Conservation (phyloP, 1,140 invertebrate genomes). For the Wasmannia auropunctata region DNA sequence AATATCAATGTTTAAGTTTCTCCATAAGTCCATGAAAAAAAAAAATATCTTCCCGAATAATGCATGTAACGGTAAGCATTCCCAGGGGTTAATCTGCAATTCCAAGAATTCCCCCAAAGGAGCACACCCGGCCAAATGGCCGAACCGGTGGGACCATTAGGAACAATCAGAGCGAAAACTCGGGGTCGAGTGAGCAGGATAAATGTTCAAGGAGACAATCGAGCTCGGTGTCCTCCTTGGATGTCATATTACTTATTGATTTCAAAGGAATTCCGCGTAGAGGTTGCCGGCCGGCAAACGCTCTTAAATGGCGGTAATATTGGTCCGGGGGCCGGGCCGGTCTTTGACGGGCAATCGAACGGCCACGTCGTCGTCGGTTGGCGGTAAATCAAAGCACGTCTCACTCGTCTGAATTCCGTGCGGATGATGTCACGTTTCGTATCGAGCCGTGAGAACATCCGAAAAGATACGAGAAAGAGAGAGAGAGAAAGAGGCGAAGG, state of each 20-base stretch:
- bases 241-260: slow-evolving; percentile 76
- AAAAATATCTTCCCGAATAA: not conserved
- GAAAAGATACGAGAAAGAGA: slow-evolving; percentile 13
- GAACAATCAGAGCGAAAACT: slow-evolving; percentile 46
- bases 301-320: slow-evolving; percentile 68
- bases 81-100: slow-evolving; percentile 33
- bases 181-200: slow-evolving; percentile 58
- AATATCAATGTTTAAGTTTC: not conserved
- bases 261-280: slow-evolving; percentile 62
- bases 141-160: slow-evolving; percentile 36
- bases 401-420: slow-evolving; percentile 65
- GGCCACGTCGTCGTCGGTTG: slow-evolving; percentile 34
- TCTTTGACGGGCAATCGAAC: slow-evolving; percentile 66
- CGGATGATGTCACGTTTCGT: slow-evolving; percentile 68
- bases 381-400: slow-evolving; percentile 49
- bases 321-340: slow-evolving; percentile 31
- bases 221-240: slow-evolving; percentile 69
- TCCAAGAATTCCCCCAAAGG: slow-evolving; percentile 39
- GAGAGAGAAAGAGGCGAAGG: not conserved
- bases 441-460: slow-evolving; percentile 64
- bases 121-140: slow-evolving; percentile 11
- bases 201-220: slow-evolving; percentile 62
- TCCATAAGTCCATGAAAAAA: not conserved
- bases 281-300: slow-evolving; percentile 51
- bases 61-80: not conserved